phyloP scores from a whole-genome alignment of 1,140 invertebrate species.

The Cyrtorhinus lividipennis region DNA sequence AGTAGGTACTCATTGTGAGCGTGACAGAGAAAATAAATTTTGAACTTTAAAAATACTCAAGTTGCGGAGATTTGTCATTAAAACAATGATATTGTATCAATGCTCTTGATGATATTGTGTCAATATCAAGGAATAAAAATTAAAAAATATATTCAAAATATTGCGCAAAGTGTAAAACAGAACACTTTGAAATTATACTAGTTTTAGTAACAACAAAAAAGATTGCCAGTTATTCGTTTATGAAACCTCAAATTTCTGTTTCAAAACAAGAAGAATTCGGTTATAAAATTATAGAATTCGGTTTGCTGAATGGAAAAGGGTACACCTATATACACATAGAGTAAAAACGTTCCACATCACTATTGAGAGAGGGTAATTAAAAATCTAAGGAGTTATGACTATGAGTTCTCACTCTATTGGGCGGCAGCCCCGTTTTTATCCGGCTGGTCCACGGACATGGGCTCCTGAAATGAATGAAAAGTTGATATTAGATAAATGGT shows the following conservation, averaged over 20 bases:
- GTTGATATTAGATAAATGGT: neutral
- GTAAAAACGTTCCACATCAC: neutral
- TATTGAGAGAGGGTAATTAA: neutral
- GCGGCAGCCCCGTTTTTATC: neutral
- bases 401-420: neutral
- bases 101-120: too few relatives aligned
- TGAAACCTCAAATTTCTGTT: too few relatives aligned
- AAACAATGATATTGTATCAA: too few relatives aligned
- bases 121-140: too few relatives aligned
- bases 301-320: neutral
- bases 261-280: too few relatives aligned
- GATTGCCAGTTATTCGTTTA: too few relatives aligned
- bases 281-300: neutral
- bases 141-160: neutral
- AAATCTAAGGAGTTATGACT: conserved; percentile 5
- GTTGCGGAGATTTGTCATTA: too few relatives aligned
- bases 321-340: neutral
- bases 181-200: neutral
- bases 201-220: too few relatives aligned
- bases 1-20: neutral
- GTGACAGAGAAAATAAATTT: neutral
- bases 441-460: neutral
- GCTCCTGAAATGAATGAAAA: neutral
- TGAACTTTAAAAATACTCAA: neutral
- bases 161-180: neutral